These are phyloP conservation scores for Caenorhabditis angaria DNA, from an alignment of 2,888 invertebrate genomes.

Conservation along the genomic window DNA sequence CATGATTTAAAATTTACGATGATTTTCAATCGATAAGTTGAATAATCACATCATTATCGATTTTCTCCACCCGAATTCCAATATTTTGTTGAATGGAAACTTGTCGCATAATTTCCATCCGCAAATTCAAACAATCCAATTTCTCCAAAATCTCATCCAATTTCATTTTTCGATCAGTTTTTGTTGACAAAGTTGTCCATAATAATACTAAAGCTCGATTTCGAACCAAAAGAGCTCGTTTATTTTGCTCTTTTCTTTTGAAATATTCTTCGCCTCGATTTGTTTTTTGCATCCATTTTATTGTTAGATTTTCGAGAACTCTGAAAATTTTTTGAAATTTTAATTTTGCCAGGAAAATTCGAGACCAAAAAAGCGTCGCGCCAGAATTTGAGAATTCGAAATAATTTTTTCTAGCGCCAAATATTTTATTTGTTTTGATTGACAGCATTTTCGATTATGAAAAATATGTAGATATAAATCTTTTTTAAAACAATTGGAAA, in stretches of 20 bases:
- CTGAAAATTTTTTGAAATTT: conserved; percentile 18
- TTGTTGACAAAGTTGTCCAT: conserved; percentile 10
- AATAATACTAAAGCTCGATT: conserved; percentile 20
- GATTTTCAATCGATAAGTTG: neutral
- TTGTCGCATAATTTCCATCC: conserved; percentile 8
- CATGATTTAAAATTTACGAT: neutral
- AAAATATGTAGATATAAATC: neutral
- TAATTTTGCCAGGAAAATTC: too few relatives aligned
- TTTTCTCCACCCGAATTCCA: conserved; percentile 5
- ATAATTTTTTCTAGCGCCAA: neutral
- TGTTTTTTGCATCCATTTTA: conserved; percentile 14
- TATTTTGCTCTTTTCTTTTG: conserved; percentile 7
- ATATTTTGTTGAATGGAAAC: conserved; percentile 8
- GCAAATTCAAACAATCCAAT: conserved; percentile 76
- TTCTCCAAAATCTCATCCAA: conserved; percentile 87
- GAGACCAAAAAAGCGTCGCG: too few relatives aligned
- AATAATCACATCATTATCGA: neutral
- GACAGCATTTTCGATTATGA: too few relatives aligned
- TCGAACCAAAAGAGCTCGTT: conserved; percentile 17
- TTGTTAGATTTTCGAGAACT: conserved; percentile 30
- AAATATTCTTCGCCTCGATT: conserved; percentile 2
- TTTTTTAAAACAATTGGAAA: neutral
- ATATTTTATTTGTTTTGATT: neutral
- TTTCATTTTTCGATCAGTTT: conserved; percentile 83
- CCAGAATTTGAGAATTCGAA: too few relatives aligned